Percentiles rank a stretch among this genome's conserved stretches.
These are phyloP conservation scores for Syrmaticus mikado DNA, from an alignment of 2,113 vertebrate species.

Conservation along the genomic window DNA sequence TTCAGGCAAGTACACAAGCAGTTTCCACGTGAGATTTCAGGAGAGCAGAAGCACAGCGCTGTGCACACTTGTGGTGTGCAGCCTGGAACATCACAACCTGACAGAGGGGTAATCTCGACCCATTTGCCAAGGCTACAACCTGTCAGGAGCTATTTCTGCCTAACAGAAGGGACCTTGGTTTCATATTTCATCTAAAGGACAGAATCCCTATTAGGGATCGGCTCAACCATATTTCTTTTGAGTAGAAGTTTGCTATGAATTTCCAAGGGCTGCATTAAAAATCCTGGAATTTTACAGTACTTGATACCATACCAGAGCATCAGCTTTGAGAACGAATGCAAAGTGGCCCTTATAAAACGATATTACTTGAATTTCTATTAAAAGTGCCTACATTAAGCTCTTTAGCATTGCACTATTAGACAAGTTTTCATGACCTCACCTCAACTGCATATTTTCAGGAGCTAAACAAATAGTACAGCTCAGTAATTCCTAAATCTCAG, in stretches of 20 bases:
- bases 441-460: background rate
- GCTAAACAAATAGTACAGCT: background rate
- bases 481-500: background rate
- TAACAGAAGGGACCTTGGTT: background rate
- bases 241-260: background rate
- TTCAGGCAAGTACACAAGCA: background rate
- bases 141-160: background rate
- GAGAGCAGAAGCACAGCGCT: background rate
- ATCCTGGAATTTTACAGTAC: background rate
- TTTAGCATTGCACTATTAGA: fast-evolving
- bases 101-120: background rate
- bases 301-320: background rate
- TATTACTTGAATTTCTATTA: background rate
- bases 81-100: background rate
- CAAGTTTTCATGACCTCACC: background rate
- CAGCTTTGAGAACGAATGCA: background rate
- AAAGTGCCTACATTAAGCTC: background rate
- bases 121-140: background rate
- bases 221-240: background rate
- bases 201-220: background rate
- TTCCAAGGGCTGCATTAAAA: background rate
- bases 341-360: background rate
- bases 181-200: conserved; percentile 6
- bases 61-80: fast-evolving
- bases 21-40: background rate